Conservation (phyloP, 53 echinoderm and acorn worm species). For the Antedon mediterranea region DNA sequence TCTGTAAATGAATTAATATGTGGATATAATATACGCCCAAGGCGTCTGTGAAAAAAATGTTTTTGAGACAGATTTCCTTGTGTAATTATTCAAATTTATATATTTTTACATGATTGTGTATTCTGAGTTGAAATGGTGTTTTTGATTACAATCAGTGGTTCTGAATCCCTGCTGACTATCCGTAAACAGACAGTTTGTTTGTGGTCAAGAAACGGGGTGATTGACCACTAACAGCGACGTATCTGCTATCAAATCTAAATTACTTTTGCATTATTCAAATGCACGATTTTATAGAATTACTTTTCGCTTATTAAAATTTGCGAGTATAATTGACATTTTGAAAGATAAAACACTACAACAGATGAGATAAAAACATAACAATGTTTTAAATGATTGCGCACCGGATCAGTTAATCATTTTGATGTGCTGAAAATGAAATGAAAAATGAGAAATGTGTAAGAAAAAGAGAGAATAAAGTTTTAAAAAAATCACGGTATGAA, state of each 20-base stretch:
- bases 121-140: not conserved
- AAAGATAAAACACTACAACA: not conserved
- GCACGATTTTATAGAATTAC: not conserved
- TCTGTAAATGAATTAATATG: not conserved
- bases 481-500: not conserved
- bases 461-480: not conserved
- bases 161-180: not conserved
- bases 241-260: conserved; percentile 1
- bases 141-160: not conserved
- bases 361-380: not conserved
- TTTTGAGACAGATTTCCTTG: not conserved
- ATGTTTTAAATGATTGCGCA: not conserved
- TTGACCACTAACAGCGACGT: not conserved
- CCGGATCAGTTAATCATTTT: not conserved
- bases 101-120: not conserved
- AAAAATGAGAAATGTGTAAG: not conserved
- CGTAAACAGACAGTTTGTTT: not conserved
- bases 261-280: conserved; percentile 1
- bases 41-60: not conserved
- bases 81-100: not conserved
- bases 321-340: not conserved
- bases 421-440: not conserved
- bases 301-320: not conserved
- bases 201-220: not conserved
- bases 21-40: not conserved